These are phyloP conservation scores for Antrozous pallidus DNA, from an alignment of 2,797 vertebrate species.

Conservation along the genomic window DNA sequence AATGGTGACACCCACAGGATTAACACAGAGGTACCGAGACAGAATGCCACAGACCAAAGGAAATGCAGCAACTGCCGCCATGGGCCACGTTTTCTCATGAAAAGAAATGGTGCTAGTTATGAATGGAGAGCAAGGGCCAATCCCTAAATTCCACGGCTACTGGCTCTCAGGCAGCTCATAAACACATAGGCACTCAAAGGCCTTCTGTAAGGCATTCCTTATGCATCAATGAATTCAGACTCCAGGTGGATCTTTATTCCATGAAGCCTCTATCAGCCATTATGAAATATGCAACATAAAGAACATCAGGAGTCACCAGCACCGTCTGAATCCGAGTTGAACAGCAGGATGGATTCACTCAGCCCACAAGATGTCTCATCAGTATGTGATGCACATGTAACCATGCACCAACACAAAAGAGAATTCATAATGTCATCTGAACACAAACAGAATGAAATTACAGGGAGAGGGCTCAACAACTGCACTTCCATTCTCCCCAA, in stretches of 20 bases:
- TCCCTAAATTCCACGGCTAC: constrained; percentile 56
- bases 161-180: constrained; percentile 37
- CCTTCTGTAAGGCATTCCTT: constrained; percentile 53
- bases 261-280: constrained; percentile 62
- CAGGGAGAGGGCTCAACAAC: background rate
- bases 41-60: constrained; percentile 81
- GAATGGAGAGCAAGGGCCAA: constrained; percentile 77
- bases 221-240: constrained; percentile 61
- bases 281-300: constrained; percentile 76
- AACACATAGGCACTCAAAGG: constrained; percentile 66
- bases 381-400: constrained; percentile 70
- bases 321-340: constrained; percentile 72
- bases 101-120: constrained; percentile 76
- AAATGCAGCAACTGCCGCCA: constrained; percentile 73
- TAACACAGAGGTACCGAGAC: constrained; percentile 87
- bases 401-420: constrained; percentile 64
- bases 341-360: constrained; percentile 73
- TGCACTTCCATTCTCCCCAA: constrained; percentile 17
- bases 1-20: constrained; percentile 89
- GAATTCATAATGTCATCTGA: constrained; percentile 40
- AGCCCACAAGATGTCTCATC: constrained; percentile 77
- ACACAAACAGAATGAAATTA: constrained; percentile 53
- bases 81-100: constrained; percentile 68
- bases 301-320: constrained; percentile 76
- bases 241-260: constrained; percentile 38